Evolutionary conservation across 2,888 invertebrate species (phyloP), one percentile per base, ranked within the genome.

Genomic region (Eledone cirrhosa): DNA sequence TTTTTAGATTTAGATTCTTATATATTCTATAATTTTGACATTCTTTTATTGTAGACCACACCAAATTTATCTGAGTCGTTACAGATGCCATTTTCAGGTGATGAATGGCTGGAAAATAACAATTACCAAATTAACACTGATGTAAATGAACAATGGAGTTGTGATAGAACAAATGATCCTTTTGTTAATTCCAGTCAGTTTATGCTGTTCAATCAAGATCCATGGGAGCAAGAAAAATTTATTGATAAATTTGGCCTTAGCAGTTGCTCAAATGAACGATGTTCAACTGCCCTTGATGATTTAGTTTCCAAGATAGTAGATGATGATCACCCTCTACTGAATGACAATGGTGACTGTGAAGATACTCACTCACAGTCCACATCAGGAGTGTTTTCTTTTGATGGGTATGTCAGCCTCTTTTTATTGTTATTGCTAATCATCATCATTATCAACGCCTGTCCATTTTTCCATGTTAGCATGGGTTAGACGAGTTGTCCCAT

Each of bases 301-400:
- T 83, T 89, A 63, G 89, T 90, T 48, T 87, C 87, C 76, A 87
- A 88, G 78, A 88, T 90, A 77, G 86, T 89, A 63, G 84, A 85
- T 74, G 88, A 88, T 77, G 88, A 89, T 63, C 81, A 83, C 14
- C 85, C 85, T 27, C 78, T 87, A 74, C 84, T 85, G 2, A 80
- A 80, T 67, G 75, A 80, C 76, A 72, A 80, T 27, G 77, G 77
- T 31, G 79, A 80, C 31, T 48, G 63, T 69, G 80, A 81, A 33
- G 82, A 81, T 24, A 75, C 78, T 19, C 78, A 78, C 16, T 82
- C 84, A 31, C 81, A 82, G n/a, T 59, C 80, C 24, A 81, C 80
- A 13, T 82, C 82, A 5, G 82, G 82, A 77, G 80, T 81, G 29
- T 84, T 84, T 75, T 78, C 81, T 53, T 81, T 84, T 80, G 83